These are phyloP conservation scores for Drepana arcuata DNA, from an alignment of 1,140 invertebrate species.

Conservation along the genomic window DNA sequence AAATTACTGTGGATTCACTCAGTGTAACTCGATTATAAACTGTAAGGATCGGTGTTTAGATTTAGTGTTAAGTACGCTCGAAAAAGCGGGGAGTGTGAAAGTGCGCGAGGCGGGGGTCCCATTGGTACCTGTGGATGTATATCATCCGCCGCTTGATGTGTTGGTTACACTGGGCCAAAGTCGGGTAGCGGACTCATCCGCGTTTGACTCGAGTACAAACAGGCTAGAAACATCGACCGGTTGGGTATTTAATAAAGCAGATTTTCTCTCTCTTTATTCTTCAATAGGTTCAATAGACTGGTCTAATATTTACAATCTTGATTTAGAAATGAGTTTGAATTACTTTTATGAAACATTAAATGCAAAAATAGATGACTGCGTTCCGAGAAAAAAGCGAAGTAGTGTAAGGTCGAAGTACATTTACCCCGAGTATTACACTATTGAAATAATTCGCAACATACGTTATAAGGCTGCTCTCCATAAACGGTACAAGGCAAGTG, in stretches of 20 bases:
- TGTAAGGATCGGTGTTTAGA: constrained; percentile 12
- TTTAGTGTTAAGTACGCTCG: constrained; percentile 11
- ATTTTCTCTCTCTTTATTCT: constrained; percentile 5
- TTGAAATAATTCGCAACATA: constrained; percentile 9
- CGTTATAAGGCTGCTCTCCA: constrained; percentile 5
- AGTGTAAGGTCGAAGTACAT: background rate
- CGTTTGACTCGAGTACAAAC: no score
- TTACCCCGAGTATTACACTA: constrained; percentile 14
- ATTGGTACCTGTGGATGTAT: constrained; percentile 7
- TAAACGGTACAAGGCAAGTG: no score
- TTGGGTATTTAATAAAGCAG: constrained; percentile 14
- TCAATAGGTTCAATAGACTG: constrained; percentile 3
- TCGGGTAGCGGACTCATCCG: no score
- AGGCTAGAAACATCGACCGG: no score
- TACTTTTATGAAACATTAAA: constrained; percentile 7
- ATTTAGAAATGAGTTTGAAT: no score
- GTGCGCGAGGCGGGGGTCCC: constrained; percentile 9
- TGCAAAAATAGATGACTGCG: constrained; percentile 1
- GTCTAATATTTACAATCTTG: no score
- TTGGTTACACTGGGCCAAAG: background rate
- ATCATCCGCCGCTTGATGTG: constrained; percentile 11
- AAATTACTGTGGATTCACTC: constrained; percentile 6
- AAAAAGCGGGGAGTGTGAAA: background rate
- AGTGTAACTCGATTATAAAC: constrained; percentile 9
- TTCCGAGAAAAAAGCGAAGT: background rate